Evolutionary conservation across 1,140 invertebrate genomes (phyloP), one percentile per base, ranked within the genome.

Genomic region (Spodoptera frugiperda): DNA sequence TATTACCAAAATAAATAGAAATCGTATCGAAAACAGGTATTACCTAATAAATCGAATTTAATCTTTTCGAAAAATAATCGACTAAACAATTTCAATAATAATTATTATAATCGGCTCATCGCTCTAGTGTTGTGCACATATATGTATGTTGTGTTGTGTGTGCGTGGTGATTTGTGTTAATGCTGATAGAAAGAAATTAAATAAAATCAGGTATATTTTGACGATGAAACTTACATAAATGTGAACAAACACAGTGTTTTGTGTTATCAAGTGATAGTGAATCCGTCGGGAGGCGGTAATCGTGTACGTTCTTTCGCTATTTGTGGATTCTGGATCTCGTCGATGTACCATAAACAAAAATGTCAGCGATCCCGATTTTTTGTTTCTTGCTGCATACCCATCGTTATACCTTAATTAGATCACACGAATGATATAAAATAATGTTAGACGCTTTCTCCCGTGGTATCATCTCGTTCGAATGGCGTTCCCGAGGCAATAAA

Each of bases 291-390:
- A 93, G 92, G 91, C 92, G 92, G 91, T 92, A 94, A 93, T 93
- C 91, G 91, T 92, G 91, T 93, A 93, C 88, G 92, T 94, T 93
- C 91, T 89, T 90, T 93, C 84, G 91, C 92, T 94, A 94, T 94
- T 93, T 93, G 92, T 93, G 92, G 92, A 94, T 92, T 93, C 92
- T 94, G 93, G 89, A 94, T 94, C 86, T 92, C 91, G 87, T 93
- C 89, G 89, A 94, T 94, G 93, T 94, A 94, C 93, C 93, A 94
- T 94, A 94, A 94, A 94, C 93, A 94, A 94, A 94, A 94, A 94
- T 94, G 93, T 94, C 93, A 94, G 93, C 93, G 92, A 94, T 94
- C 93, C 89, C 91, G 87, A 94, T 92, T 94, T 93, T 94, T 94
- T 94, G 91, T 94, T 94, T 94, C 91, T 91, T 84, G 81, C 88